Base-by-base conservation (phyloP, 2,888 invertebrate species). In the Lasioglossum marginatum region DNA sequence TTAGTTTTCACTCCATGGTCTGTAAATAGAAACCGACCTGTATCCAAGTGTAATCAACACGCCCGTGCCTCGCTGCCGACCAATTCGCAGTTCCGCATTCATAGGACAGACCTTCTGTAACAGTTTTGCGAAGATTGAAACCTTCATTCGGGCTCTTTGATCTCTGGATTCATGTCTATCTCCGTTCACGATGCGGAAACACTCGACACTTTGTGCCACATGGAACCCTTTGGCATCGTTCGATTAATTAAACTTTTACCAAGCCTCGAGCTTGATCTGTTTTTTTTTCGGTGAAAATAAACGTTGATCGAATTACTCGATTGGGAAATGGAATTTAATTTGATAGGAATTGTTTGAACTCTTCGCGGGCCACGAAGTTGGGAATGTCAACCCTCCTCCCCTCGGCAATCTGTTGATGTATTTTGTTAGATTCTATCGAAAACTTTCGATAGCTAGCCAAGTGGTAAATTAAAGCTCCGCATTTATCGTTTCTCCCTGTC, bases 121-220 rank as follows among this genome's bases (percentile, higher is more conserved):
- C 45, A 74, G 73, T 82, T 77, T 77, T n/a, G 27, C 60, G 37
- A 77, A 76, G 77, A 81, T 81, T 77, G 76, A 77, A 81, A 79
- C 68, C 70, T 31, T 27, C 37, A 16, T 74, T 66, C 63, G 52
- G 16, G 5, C 19, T 66, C 66, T 83, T 83, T 83, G 83, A 83
- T 83, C 83, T 73, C 48, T 5, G 70, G 5, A n/a, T 23, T 70
- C n/a, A 1, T 12, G n/a, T 40, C 12, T 10, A 4, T 10, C 57
- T 57, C 4, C 57, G 57, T 12, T 57, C n/a, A 4, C 12, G n/a
- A 23, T 12, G 34, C 66, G 19, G 19, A 34, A n/a, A n/a, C 37
- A n/a, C 23, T 40, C 70, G 57, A n/a, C 57, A 57, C 57, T 57
- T n/a, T 12, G 57, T 10, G n/a, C 57, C n/a, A n/a, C 57, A 1